Evolutionary conservation across 2,113 vertebrate genomes (phyloP).

Genomic region (Xiphophorus maculatus): DNA sequence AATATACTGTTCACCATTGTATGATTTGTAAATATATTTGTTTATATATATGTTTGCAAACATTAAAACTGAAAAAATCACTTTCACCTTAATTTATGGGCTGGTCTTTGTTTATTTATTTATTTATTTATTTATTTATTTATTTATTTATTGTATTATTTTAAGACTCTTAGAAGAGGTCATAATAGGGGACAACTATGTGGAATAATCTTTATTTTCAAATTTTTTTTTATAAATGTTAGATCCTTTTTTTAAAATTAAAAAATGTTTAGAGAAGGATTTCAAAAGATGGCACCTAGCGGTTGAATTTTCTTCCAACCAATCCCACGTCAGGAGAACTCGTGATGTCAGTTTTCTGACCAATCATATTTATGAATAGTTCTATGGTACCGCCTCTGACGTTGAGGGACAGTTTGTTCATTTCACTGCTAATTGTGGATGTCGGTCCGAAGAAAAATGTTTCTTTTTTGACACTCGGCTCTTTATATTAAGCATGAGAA

Average conservation of each 20-base stretch:
- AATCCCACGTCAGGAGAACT: conserved; percentile 21
- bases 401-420: conserved; percentile 6
- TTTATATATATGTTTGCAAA: conserved; percentile 47
- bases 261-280: neutral
- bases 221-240: neutral
- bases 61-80: conserved; percentile 54
- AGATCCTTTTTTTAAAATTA: neutral
- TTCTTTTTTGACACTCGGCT: neutral
- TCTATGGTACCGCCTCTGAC: conserved; percentile 5
- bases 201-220: neutral
- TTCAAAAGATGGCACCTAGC: conserved; percentile 2
- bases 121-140: neutral
- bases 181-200: no score
- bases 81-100: neutral
- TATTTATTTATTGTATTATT: neutral
- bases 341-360: conserved; percentile 3
- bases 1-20: conserved; percentile 52
- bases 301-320: neutral
- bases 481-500: conserved; percentile 18
- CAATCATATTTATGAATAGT: conserved; percentile 46
- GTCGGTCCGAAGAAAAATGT: neutral
- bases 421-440: conserved; percentile 5
- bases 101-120: neutral
- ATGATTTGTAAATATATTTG: conserved; percentile 82
- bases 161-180: no score